phyloP scores from a whole-genome alignment of 2,113 vertebrate species.

The Callocephalon fimbriatum region DNA sequence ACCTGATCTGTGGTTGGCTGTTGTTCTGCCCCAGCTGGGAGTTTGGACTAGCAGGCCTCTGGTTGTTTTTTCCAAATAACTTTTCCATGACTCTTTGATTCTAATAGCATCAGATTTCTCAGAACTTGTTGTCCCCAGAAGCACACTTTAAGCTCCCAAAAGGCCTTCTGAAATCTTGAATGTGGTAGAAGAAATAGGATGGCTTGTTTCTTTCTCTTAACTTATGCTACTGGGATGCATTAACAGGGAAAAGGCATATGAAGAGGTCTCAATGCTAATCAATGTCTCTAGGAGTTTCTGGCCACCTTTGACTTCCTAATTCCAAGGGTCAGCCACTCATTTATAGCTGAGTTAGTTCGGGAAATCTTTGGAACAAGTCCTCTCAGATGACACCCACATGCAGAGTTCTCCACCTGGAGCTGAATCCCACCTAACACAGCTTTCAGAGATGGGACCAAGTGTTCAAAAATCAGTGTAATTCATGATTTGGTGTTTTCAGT shows the following conservation, averaged over 20 bases:
- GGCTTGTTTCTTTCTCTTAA: neutral
- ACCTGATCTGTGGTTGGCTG: neutral
- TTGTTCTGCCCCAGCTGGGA: neutral
- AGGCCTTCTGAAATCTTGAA: accelerated
- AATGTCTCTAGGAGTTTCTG: neutral
- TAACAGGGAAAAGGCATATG: neutral
- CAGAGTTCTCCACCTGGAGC: neutral
- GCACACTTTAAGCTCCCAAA: accelerated
- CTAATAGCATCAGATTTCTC: neutral
- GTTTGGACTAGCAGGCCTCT: neutral
- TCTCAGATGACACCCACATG: too few relatives aligned
- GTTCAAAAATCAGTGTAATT: neutral
- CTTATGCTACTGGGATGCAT: accelerated
- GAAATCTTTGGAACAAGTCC: neutral
- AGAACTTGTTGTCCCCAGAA: neutral
- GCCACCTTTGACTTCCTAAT: too few relatives aligned
- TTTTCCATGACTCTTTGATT: neutral
- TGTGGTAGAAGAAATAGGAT: neutral
- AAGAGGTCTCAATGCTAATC: accelerated
- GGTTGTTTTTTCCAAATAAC: neutral
- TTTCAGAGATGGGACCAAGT: neutral
- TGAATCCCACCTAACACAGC: neutral
- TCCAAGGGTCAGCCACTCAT: neutral
- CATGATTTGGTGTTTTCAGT: neutral
- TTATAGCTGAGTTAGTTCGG: neutral